A percentile compares a stretch with the other conserved stretches of the same genome.
Conservation (phyloP, 1,140 invertebrate genomes). For the Chelonus insularis region DNA sequence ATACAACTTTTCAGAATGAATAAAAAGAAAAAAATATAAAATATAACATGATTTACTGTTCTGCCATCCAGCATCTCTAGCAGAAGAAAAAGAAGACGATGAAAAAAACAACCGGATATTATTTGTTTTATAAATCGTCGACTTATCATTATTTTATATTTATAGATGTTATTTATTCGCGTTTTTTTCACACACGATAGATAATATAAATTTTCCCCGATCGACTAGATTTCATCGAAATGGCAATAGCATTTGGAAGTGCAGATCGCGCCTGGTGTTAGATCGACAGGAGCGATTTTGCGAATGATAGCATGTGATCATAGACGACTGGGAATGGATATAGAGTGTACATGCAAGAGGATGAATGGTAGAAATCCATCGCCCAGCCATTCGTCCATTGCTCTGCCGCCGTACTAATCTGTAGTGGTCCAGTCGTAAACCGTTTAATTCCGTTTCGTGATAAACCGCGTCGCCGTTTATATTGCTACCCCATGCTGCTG, state of each 20-base stretch:
- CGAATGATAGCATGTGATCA: conserved; percentile 37
- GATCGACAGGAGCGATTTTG: conserved; percentile 38
- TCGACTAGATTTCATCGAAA: conserved; percentile 1
- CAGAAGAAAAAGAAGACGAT: too few species aligned
- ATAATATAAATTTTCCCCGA: not conserved
- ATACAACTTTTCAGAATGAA: too few species aligned
- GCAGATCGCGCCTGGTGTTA: conserved; percentile 25
- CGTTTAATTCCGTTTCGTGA: conserved; percentile 60
- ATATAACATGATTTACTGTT: too few species aligned
- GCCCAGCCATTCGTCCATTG: conserved; percentile 49
- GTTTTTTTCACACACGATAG: too few species aligned
- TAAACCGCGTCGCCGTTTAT: conserved; percentile 47
- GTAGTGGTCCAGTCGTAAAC: conserved; percentile 57
- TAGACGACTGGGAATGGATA: conserved; percentile 16
- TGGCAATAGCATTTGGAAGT: too few species aligned
- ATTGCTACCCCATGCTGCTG: not conserved
- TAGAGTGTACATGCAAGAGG: not conserved
- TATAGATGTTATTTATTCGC: too few species aligned
- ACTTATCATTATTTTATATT: too few species aligned
- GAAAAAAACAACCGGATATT: too few species aligned
- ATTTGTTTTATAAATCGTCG: too few species aligned
- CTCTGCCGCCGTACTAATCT: conserved; percentile 54
- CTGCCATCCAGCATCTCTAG: too few species aligned
- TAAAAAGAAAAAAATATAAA: too few species aligned
- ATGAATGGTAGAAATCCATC: conserved; percentile 5